Evolutionary conservation across 1,140 invertebrate species (phyloP), one percentile per base, ranked within the genome.

Genomic region (Cepaea nemoralis): DNA sequence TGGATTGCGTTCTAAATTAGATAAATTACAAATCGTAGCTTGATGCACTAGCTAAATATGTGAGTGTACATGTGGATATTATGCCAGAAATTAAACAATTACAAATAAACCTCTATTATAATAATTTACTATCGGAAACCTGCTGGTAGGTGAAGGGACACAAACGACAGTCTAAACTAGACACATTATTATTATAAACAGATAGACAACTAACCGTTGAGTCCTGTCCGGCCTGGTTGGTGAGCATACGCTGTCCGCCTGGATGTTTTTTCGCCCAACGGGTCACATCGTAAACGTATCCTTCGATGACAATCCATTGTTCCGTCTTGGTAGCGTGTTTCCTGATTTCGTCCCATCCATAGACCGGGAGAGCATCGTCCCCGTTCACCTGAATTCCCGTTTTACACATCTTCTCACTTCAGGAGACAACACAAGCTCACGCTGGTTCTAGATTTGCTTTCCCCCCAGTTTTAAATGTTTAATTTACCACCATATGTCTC

Each of bases 161-260:
- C 16, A 45, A 45, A 45, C 42, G 16, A 45, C 6, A 45, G 42
- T 45, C 8, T 16, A 10, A 10, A 45, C 16, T 45, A 16, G 42
- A 45, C 42, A 45, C 16, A 45, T 6, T 45, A 45, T 45, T 45
- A 45, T 6, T 6, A 6, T 45, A 45, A 10, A 45, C 6, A 16
- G 42, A 45, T 45, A 10, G 22, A n/a, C 0, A 39, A 66, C 79
- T 82, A 87, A 91, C 91, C 83, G 90, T 90, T 27, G 90, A 90
- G 81, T 92, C 91, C 82, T 91, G 86, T 39, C 91, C 91, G 70
- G 88, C 88, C 83, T 86, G 90, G 66, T 89, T 86, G 14, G 83
- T 82, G n/a, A 92, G 70, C 33, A 92, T 83, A 79, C 85, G 84
- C 22, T 84, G 85, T 31, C 91, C 91, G 16, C 91, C 91, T 0